Percentiles rank a stretch among this genome's conserved stretches.
phyloP scores from a whole-genome alignment of 2,113 vertebrate species.

The Limanda limanda region DNA sequence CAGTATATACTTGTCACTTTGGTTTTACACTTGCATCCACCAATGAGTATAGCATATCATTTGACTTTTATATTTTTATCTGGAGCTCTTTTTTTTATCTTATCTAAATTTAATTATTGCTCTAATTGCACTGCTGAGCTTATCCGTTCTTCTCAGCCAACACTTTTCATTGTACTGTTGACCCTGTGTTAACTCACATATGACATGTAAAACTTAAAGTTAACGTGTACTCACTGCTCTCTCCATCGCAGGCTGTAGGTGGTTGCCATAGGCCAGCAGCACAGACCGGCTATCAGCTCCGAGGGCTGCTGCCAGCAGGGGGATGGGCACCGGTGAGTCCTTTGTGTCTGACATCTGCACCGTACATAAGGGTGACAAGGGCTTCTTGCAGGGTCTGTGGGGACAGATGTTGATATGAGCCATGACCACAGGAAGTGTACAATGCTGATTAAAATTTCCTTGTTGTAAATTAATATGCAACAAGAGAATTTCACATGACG shows the following conservation, averaged over 20 bases:
- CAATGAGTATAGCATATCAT: no score
- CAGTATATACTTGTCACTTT: no score
- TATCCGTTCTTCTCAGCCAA: no score
- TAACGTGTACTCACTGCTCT: constrained; percentile 87
- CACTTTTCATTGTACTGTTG: no score
- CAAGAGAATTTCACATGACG: neutral
- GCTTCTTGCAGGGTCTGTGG: constrained; percentile 94
- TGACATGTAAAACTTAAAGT: neutral
- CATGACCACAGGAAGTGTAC: neutral
- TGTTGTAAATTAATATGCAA: neutral
- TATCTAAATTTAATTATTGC: no score
- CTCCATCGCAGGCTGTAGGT: constrained; percentile 93
- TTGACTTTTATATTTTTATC: no score
- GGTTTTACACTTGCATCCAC: no score
- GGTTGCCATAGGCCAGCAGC: constrained; percentile 90
- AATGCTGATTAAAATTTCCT: neutral
- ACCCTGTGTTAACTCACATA: neutral
- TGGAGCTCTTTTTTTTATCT: no score
- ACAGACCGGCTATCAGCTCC: constrained; percentile 84
- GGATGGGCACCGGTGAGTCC: constrained; percentile 88
- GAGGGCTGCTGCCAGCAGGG: constrained; percentile 89
- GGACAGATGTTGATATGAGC: neutral
- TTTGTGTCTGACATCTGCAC: constrained; percentile 91
- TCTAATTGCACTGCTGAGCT: no score
- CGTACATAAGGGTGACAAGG: constrained; percentile 89